phyloP scores from a whole-genome alignment of 2,797 vertebrate genomes.

The Fistularia tabacaria region DNA sequence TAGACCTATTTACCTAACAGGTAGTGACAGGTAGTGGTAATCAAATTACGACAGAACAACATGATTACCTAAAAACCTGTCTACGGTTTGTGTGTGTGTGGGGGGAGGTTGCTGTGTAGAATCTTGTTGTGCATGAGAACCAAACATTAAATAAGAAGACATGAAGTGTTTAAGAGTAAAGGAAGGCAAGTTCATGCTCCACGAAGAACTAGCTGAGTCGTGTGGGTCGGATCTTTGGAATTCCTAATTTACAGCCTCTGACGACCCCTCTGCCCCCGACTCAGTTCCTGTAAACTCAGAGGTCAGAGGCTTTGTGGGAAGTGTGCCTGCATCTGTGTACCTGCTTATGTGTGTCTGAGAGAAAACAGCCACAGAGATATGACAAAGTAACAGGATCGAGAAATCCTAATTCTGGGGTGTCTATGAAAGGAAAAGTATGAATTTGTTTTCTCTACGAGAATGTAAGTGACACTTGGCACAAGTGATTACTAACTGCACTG shows the following conservation, averaged over 20 bases:
- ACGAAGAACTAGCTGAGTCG: slow-evolving; percentile 51
- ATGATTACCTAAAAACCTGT: no score
- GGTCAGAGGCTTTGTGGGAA: slow-evolving; percentile 36
- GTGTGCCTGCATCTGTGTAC: slow-evolving; percentile 3
- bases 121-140: slow-evolving; percentile 1
- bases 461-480: no score
- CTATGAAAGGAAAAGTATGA: no score
- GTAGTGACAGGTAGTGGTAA: no score
- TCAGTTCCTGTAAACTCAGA: slow-evolving; percentile 53
- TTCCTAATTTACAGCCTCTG: slow-evolving; percentile 60
- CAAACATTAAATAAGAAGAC: slow-evolving; percentile 16
- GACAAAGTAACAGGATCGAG: background rate
- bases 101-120: background rate
- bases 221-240: slow-evolving; percentile 62
- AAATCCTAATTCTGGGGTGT: no score
- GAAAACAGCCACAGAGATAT: slow-evolving; percentile 8
- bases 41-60: no score
- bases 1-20: no score
- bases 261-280: slow-evolving; percentile 41
- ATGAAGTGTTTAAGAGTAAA: slow-evolving; percentile 36
- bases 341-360: slow-evolving; percentile 6
- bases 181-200: slow-evolving; percentile 55
- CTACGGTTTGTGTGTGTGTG: background rate
- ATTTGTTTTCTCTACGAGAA: no score
- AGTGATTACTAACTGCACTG: no score